Conservation (phyloP, 1,140 invertebrate species). For the Pachypeltis micranthus region DNA sequence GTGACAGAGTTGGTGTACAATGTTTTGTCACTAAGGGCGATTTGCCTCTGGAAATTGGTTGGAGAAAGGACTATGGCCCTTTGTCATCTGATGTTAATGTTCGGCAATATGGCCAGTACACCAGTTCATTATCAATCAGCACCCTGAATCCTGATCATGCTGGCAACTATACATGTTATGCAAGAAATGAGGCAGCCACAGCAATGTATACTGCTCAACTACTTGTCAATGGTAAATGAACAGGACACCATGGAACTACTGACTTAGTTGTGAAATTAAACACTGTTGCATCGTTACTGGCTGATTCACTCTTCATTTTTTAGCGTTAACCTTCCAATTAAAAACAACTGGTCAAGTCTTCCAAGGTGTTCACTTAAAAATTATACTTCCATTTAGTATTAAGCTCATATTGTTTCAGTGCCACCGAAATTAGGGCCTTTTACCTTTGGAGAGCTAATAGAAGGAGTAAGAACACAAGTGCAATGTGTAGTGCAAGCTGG, state of each 20-base stretch:
- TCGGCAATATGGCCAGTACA: conserved; percentile 49
- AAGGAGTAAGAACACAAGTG: conserved; percentile 50
- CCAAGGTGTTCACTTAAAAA: no score
- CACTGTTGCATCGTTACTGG: background rate
- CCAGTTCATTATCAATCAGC: conserved; percentile 48
- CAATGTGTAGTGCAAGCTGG: conserved; percentile 50
- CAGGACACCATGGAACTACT: background rate
- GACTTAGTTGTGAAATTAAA: background rate
- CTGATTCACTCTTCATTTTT: background rate
- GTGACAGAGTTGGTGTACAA: conserved; percentile 51
- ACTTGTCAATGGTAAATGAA: conserved; percentile 46
- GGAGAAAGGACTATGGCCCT: conserved; percentile 52
- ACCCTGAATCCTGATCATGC: conserved; percentile 60
- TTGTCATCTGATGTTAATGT: conserved; percentile 40
- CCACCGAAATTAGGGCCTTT: conserved; percentile 46
- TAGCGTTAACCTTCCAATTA: background rate
- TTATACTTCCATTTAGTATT: no score
- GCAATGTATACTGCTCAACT: conserved; percentile 52
- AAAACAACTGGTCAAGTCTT: no score
- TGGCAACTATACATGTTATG: conserved; percentile 37
- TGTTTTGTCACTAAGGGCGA: conserved; percentile 53
- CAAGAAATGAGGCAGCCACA: conserved; percentile 43
- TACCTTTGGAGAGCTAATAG: conserved; percentile 42
- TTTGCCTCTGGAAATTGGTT: conserved; percentile 52
- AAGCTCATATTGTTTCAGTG: conserved; percentile 38